These are phyloP conservation scores for Nomada flava DNA, from an alignment of 2,888 invertebrate species.

Conservation along the genomic window DNA sequence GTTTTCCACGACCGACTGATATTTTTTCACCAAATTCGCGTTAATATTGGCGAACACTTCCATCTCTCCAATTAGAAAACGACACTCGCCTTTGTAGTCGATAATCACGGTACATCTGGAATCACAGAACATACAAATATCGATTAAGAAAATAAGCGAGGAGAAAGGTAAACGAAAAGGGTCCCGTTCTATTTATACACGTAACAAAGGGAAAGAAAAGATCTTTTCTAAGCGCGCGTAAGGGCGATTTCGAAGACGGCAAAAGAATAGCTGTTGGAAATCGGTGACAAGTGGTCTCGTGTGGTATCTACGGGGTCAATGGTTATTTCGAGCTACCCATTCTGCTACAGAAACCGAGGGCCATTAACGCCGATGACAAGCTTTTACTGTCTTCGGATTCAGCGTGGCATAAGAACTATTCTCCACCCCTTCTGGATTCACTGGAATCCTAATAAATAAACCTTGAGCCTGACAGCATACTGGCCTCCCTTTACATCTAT, in stretches of 20 bases:
- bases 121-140: slow-evolving; percentile 13
- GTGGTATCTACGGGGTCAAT: slow-evolving; percentile 23
- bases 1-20: slow-evolving; percentile 86
- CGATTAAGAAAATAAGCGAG: background rate
- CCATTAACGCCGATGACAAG: slow-evolving; percentile 19
- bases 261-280: slow-evolving; percentile 21
- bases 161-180: background rate
- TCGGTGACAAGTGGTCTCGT: slow-evolving; percentile 23
- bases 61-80: slow-evolving; percentile 94
- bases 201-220: background rate
- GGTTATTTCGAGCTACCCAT: slow-evolving; percentile 14
- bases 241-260: background rate
- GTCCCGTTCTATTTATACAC: background rate
- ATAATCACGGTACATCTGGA: slow-evolving; percentile 91
- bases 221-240: background rate
- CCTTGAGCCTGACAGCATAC: background rate
- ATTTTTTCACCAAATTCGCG: slow-evolving; percentile 87
- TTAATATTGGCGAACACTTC: slow-evolving; percentile 90
- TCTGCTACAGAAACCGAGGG: slow-evolving; percentile 14
- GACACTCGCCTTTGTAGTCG: slow-evolving; percentile 91
- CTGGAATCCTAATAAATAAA: slow-evolving; percentile 7
- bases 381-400: slow-evolving; percentile 8
- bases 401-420: slow-evolving; percentile 2
- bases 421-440: background rate
- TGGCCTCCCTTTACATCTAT: background rate